These are phyloP conservation scores for Anastatus disparis DNA, from an alignment of 1,140 invertebrate genomes.

Conservation along the genomic window DNA sequence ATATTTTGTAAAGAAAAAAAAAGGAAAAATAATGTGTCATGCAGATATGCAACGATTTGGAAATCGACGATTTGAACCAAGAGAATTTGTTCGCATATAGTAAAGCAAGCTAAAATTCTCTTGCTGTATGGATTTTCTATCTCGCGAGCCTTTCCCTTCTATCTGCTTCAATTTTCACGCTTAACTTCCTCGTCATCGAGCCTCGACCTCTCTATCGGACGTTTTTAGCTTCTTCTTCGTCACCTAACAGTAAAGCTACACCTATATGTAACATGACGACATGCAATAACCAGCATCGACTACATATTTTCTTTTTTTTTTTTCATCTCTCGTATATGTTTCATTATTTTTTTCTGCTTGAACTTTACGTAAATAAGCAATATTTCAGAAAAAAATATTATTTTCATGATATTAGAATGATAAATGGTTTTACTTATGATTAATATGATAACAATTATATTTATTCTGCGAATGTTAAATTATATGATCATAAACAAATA, in stretches of 20 bases:
- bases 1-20: slow-evolving; percentile 12
- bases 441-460: too few relatives aligned
- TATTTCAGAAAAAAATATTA: too few relatives aligned
- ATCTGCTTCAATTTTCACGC: slow-evolving; percentile 38
- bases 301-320: not conserved
- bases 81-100: not conserved
- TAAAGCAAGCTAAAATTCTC: too few relatives aligned
- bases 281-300: too few relatives aligned
- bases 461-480: too few relatives aligned
- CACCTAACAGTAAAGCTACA: too few relatives aligned
- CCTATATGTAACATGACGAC: too few relatives aligned
- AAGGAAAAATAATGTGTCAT: not conserved
- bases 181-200: slow-evolving; percentile 27
- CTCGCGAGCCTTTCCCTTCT: not conserved
- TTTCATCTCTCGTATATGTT: not conserved
- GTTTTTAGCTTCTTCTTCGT: slow-evolving; percentile 33
- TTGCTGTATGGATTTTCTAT: slow-evolving; percentile 35
- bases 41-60: slow-evolving; percentile 10
- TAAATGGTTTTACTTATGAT: too few relatives aligned
- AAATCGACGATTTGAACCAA: slow-evolving; percentile 24
- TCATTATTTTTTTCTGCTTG: not conserved
- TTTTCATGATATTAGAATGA: too few relatives aligned
- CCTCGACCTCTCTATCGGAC: slow-evolving; percentile 32
- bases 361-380: too few relatives aligned
- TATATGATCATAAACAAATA: too few relatives aligned